Conservation (phyloP, 37 sponge, comb jelly and placozoan species). For the Spongilla lacustris region DNA sequence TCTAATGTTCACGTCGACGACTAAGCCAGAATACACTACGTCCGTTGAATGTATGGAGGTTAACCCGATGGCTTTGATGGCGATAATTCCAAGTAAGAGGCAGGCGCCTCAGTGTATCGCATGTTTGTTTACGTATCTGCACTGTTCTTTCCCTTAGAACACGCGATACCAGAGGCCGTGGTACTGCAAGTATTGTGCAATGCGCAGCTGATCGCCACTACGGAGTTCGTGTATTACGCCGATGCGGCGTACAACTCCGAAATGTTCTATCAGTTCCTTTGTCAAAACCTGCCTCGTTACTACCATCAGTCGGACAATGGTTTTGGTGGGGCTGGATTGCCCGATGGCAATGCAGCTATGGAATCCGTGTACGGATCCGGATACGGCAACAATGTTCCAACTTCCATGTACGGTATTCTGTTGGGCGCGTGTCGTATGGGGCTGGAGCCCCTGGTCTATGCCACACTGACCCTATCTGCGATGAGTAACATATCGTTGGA, state of each 20-base stretch:
- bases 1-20: constrained; percentile 41
- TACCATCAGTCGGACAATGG: constrained; percentile 45
- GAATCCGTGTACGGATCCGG: constrained; percentile 4
- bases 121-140: neutral
- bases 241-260: constrained; percentile 32
- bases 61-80: constrained; percentile 32
- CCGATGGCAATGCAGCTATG: neutral
- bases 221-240: constrained; percentile 69
- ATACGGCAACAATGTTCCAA: constrained; percentile 27
- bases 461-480: constrained; percentile 39
- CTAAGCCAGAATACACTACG: neutral
- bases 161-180: constrained; percentile 50
- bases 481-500: constrained; percentile 16
- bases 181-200: constrained; percentile 45
- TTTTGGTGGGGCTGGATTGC: constrained; percentile 15
- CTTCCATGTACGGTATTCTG: constrained; percentile 48
- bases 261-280: constrained; percentile 53
- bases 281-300: constrained; percentile 49
- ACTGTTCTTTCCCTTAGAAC: neutral
- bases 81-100: constrained; percentile 62
- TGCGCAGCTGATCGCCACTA: constrained; percentile 42
- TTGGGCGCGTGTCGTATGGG: constrained; percentile 72
- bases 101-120: neutral
- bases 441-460: constrained; percentile 45
- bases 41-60: constrained; percentile 43